Percentiles rank a stretch among this genome's conserved stretches.
These are phyloP conservation scores for Stichopus horrens DNA, from an alignment of 53 echinoderm and acorn worm genomes.

Conservation along the genomic window DNA sequence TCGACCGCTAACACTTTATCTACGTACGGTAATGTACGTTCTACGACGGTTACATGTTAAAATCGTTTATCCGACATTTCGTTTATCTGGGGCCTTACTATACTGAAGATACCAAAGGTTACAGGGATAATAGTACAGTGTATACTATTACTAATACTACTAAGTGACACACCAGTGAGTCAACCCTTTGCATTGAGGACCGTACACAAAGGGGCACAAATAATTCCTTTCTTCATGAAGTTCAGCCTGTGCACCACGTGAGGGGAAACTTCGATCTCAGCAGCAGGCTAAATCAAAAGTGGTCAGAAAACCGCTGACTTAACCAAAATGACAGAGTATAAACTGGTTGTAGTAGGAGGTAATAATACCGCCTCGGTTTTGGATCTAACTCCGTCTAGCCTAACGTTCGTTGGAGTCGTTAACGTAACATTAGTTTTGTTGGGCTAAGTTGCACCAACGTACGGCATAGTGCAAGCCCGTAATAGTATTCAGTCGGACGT, in stretches of 20 bases:
- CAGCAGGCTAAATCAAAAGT: not conserved
- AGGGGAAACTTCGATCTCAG: not conserved
- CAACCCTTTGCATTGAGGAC: not conserved
- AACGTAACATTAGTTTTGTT: not conserved
- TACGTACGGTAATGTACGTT: too few species aligned
- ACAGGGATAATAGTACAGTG: conserved; percentile 2
- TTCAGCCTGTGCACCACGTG: conserved; percentile 15
- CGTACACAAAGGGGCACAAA: conserved; percentile 27
- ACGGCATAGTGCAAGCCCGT: too few species aligned
- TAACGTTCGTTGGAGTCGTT: not conserved
- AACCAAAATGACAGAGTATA: conserved; percentile 83
- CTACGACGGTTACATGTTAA: too few species aligned
- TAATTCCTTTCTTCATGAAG: conserved; percentile 34
- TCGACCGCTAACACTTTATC: not conserved
- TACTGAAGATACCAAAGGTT: conserved; percentile 14
- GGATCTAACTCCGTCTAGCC: not conserved
- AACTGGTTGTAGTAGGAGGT: conserved; percentile 92
- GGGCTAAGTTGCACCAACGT: not conserved
- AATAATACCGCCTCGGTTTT: not conserved
- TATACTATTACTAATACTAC: not conserved
- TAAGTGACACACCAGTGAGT: conserved; percentile 11
- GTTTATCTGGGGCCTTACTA: not conserved
- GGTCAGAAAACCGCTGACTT: conserved; percentile 18
- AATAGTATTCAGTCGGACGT: too few species aligned
- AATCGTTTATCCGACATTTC: not conserved